Base-by-base conservation (phyloP, 2,113 vertebrate genomes). In the Colius striatus region DNA sequence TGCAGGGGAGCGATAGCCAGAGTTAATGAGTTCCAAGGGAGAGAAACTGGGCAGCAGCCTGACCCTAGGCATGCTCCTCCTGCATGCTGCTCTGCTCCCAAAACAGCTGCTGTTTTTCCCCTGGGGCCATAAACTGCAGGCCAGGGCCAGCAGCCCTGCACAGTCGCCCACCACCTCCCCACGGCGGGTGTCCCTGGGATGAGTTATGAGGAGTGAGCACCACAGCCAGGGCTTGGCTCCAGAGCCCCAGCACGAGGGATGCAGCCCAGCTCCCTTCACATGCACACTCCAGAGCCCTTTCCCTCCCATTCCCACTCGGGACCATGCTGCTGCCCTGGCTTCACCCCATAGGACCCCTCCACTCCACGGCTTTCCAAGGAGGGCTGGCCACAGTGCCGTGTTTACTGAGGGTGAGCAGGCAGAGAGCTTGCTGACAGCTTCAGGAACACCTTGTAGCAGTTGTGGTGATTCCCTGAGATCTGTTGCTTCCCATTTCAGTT, bases 401-500 rank as follows among this genome's bases (percentile, higher is more conserved):
- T 94, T 97, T 92, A 92, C 93, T 93, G 19, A 87, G 48, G 84
- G 92, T n/a, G 18, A 74, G 94, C 36, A 9, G 92, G 95, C 95
- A 96, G 94, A 90, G 90, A 95, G 73, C 94, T 95, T 96, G 96
- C 92, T 95, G 97, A 97, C 96, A 97, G 96, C 92, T 94, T 96
- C 96, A 96, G 92, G 87, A 96, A 97, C 96, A 97, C 97, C 97
- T 96, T 94, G 95, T 48, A 96, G 96, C 94, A 81, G 92, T 95
- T 94, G 94, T 23, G 92, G 97, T 86, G 92, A 92, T 96, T 94
- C 95, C 71, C 8, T 41, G 18, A 92, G 92, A 95, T 94, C 95
- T 83, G 51, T 86, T 88, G 95, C 95, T 97, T 97, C 96, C 97
- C 97, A 80, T 96, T 97, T 97, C 94, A 94, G 94, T 97, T 97